A percentile compares a stretch with the other conserved stretches of the same genome.
These are phyloP conservation scores for Ormyrus labotus DNA, from an alignment of 2,888 invertebrate genomes.

Conservation along the genomic window DNA sequence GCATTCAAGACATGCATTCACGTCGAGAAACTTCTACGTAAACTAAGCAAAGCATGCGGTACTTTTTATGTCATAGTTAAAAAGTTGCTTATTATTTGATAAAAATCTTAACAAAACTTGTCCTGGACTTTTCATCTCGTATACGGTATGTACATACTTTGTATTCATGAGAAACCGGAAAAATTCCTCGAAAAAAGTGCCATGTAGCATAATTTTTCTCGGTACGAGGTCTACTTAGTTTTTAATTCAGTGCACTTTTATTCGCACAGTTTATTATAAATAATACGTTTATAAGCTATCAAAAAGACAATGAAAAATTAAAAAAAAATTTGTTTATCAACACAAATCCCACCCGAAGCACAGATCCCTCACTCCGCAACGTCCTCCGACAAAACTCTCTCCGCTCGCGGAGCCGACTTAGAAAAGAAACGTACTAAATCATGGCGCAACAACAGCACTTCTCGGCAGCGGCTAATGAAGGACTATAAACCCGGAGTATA, in stretches of 20 bases:
- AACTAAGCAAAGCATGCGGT: slow-evolving; percentile 1
- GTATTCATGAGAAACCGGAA: too few species aligned
- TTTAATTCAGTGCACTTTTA: too few species aligned
- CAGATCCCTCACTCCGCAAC: too few species aligned
- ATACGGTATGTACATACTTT: slow-evolving; percentile 26
- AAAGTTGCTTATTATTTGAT: slow-evolving; percentile 11
- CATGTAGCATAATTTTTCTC: too few species aligned
- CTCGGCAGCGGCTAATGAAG: background rate
- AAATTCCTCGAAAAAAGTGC: too few species aligned
- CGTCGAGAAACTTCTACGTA: slow-evolving; percentile 24
- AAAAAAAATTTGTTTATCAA: too few species aligned
- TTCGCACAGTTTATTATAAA: too few species aligned
- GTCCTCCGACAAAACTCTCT: background rate
- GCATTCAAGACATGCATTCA: slow-evolving; percentile 27
- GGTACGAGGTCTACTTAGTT: too few species aligned
- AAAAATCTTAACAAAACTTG: slow-evolving; percentile 31
- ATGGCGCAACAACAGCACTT: background rate
- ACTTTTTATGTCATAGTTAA: slow-evolving; percentile 23
- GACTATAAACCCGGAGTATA: background rate
- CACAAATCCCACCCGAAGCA: too few species aligned
- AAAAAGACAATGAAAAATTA: too few species aligned
- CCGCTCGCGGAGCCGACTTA: background rate
- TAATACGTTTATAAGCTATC: too few species aligned
- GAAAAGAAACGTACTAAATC: too few species aligned
- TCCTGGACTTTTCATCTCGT: background rate